These are phyloP conservation scores for Rhyzopertha dominica DNA, from an alignment of 1,140 invertebrate species.

Conservation along the genomic window DNA sequence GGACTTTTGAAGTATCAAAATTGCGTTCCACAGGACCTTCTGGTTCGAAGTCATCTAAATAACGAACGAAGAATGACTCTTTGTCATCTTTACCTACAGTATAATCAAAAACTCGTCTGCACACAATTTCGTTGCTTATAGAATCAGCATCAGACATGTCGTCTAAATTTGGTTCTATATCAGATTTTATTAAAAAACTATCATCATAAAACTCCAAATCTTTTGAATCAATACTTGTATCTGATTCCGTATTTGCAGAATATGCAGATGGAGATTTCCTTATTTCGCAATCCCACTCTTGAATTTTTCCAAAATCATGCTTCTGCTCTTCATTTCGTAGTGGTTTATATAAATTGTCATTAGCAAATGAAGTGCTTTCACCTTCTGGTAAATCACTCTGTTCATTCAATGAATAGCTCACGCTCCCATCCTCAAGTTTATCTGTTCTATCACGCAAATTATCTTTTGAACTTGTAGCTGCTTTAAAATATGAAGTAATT, in stretches of 20 bases:
- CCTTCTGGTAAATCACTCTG: neutral
- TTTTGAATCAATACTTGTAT: constrained; percentile 18
- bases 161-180: constrained; percentile 4
- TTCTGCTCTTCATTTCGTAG: neutral
- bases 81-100: neutral
- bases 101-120: constrained; percentile 3
- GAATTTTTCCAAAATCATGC: too few relatives aligned
- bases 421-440: constrained; percentile 28
- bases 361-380: neutral
- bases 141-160: constrained; percentile 1
- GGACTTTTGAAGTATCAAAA: constrained; percentile 29
- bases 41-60: constrained; percentile 2
- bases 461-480: constrained; percentile 17
- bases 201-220: constrained; percentile 27
- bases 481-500: constrained; percentile 58
- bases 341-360: neutral
- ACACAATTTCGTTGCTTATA: constrained; percentile 4
- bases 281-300: too few relatives aligned
- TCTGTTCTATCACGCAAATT: constrained; percentile 14
- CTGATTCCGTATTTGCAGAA: constrained; percentile 23
- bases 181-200: constrained; percentile 18
- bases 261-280: constrained; percentile 20
- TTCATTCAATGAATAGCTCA: neutral
- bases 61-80: constrained; percentile 11
- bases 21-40: constrained; percentile 8